A percentile compares a stretch with the other conserved stretches of the same genome.
Conservation (phyloP, 2,888 invertebrate species). For the Amblyteles armatorius region DNA sequence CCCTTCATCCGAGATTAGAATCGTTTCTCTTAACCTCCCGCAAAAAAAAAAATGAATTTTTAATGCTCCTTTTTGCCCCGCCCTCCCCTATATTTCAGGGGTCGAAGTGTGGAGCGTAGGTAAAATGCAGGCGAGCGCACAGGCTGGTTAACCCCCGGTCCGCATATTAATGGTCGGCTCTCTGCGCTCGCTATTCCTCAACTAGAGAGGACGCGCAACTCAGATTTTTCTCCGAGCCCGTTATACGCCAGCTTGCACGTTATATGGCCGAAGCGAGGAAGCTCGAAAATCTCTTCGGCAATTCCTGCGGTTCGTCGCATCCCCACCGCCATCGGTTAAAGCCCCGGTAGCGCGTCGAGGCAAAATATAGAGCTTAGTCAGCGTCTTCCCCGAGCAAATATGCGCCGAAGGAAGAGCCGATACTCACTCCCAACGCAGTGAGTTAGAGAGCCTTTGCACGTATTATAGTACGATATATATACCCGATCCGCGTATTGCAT, state of each 20-base stretch:
- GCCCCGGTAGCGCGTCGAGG: constrained; percentile 27
- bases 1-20: neutral
- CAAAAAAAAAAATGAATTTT: neutral
- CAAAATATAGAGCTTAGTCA: constrained; percentile 63
- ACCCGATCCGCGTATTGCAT: constrained; percentile 1
- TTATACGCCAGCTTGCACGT: constrained; percentile 58
- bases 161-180: constrained; percentile 67
- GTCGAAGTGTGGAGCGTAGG: constrained; percentile 42
- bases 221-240: constrained; percentile 53
- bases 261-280: constrained; percentile 45
- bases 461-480: constrained; percentile 6
- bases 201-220: constrained; percentile 25
- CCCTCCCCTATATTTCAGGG: constrained; percentile 52
- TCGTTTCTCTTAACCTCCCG: too few relatives aligned
- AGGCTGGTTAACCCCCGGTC: constrained; percentile 64
- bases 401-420: constrained; percentile 22
- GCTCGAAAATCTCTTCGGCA: constrained; percentile 51
- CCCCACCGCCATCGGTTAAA: constrained; percentile 53
- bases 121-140: constrained; percentile 41
- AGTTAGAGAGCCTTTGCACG: constrained; percentile 1
- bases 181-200: constrained; percentile 36
- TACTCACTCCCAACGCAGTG: neutral
- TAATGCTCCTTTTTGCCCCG: neutral
- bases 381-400: constrained; percentile 50
- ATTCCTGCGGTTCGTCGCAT: constrained; percentile 46